These are phyloP conservation scores for Cantharis rufa DNA, from an alignment of 2,888 invertebrate species.

Conservation along the genomic window DNA sequence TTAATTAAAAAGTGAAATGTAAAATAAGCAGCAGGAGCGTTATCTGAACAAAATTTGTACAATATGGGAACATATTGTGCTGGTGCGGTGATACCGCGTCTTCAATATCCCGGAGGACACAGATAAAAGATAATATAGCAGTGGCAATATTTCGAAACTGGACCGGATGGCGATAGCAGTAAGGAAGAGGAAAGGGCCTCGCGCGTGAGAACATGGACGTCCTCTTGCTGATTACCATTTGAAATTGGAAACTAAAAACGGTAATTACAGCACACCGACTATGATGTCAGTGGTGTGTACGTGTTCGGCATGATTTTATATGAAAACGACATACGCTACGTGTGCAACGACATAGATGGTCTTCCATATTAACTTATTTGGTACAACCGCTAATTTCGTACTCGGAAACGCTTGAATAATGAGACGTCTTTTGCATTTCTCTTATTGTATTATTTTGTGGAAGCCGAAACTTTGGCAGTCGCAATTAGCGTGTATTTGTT, in stretches of 20 bases:
- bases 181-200: conserved; percentile 34
- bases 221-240: conserved; percentile 44
- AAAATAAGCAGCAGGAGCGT: not conserved
- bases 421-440: not conserved
- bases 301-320: conserved; percentile 29
- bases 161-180: conserved; percentile 40
- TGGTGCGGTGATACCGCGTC: conserved; percentile 20
- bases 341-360: conserved; percentile 6
- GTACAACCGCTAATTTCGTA: conserved; percentile 21
- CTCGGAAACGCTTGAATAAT: conserved; percentile 17
- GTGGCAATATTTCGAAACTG: conserved; percentile 33
- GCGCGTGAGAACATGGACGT: conserved; percentile 44
- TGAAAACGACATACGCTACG: conserved; percentile 17
- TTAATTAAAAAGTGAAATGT: not conserved
- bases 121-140: conserved; percentile 30
- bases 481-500: not conserved
- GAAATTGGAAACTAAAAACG: conserved; percentile 46
- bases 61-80: conserved; percentile 2
- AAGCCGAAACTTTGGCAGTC: not conserved
- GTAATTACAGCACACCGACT: conserved; percentile 42
- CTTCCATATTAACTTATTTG: conserved; percentile 22
- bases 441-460: not conserved
- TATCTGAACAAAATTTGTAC: conserved; percentile 11
- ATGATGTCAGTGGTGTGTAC: conserved; percentile 40
- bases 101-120: conserved; percentile 25